Percentiles rank a stretch among this genome's conserved stretches.
Conservation (phyloP, 1,140 invertebrate species). For the Heliconius eleuchia region DNA sequence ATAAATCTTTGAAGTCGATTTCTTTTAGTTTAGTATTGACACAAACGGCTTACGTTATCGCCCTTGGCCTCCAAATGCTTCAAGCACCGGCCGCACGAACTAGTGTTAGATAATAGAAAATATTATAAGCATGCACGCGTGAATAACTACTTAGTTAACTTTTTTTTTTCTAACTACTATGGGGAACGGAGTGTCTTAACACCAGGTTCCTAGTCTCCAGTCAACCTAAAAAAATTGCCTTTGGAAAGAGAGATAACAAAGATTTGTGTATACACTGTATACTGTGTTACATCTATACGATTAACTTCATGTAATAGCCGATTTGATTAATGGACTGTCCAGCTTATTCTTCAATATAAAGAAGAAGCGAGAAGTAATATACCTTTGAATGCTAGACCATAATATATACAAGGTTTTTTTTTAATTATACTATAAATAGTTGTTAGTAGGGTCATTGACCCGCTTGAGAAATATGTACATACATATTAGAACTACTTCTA, state of each 20-base stretch:
- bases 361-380: too few relatives aligned
- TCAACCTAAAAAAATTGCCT: too few relatives aligned
- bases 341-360: too few relatives aligned
- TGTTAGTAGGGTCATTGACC: background rate
- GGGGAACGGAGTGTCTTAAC: too few relatives aligned
- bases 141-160: background rate
- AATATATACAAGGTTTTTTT: background rate
- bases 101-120: conserved; percentile 23
- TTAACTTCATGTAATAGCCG: too few relatives aligned
- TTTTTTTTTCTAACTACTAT: background rate
- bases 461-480: background rate
- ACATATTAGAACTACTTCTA: background rate
- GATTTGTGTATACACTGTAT: too few relatives aligned
- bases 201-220: too few relatives aligned
- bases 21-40: background rate
- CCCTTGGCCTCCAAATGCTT: conserved; percentile 27
- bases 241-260: too few relatives aligned
- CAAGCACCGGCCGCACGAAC: background rate
- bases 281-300: too few relatives aligned
- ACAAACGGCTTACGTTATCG: conserved; percentile 9
- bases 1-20: background rate
- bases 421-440: background rate
- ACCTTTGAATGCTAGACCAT: background rate
- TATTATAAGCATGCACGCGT: background rate
- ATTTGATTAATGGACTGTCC: too few relatives aligned